These are phyloP conservation scores for Drosophila kohkoa DNA, from an alignment of 1,140 invertebrate genomes.

Conservation along the genomic window DNA sequence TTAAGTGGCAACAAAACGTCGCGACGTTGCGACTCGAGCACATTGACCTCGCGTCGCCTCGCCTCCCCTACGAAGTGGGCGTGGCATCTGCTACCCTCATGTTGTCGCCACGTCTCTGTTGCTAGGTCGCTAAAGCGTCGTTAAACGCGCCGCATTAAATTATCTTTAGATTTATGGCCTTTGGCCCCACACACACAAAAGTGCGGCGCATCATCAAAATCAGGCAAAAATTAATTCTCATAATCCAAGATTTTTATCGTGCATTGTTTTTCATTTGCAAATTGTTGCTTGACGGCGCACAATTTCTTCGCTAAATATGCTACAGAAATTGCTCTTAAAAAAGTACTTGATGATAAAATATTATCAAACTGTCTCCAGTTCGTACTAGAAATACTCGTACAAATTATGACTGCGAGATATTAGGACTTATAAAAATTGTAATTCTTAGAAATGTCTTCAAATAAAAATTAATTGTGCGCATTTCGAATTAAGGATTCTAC, in stretches of 20 bases:
- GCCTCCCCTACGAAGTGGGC: neutral
- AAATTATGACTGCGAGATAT: too few species aligned
- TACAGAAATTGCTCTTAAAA: too few species aligned
- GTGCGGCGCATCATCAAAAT: neutral
- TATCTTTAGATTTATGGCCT: slow-evolving; percentile 44
- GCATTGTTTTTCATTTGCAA: neutral
- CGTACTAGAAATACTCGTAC: too few species aligned
- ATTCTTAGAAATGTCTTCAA: too few species aligned
- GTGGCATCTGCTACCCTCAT: neutral
- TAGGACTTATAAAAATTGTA: too few species aligned
- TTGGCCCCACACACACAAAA: slow-evolving; percentile 1
- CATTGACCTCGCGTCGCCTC: slow-evolving; percentile 25
- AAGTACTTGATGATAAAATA: too few species aligned
- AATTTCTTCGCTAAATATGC: too few species aligned
- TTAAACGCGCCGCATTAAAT: slow-evolving; percentile 47
- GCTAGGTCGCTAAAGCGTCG: slow-evolving; percentile 27
- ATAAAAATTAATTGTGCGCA: too few species aligned
- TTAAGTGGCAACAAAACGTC: slow-evolving; percentile 11
- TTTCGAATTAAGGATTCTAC: too few species aligned
- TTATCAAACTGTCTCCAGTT: too few species aligned
- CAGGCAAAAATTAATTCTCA: slow-evolving; percentile 2
- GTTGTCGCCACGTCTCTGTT: neutral
- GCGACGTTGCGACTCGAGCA: neutral
- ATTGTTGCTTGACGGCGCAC: too few species aligned
- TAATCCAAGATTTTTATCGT: neutral